Conservation (phyloP, 2,888 invertebrate genomes). For the Xestia xanthographa region DNA sequence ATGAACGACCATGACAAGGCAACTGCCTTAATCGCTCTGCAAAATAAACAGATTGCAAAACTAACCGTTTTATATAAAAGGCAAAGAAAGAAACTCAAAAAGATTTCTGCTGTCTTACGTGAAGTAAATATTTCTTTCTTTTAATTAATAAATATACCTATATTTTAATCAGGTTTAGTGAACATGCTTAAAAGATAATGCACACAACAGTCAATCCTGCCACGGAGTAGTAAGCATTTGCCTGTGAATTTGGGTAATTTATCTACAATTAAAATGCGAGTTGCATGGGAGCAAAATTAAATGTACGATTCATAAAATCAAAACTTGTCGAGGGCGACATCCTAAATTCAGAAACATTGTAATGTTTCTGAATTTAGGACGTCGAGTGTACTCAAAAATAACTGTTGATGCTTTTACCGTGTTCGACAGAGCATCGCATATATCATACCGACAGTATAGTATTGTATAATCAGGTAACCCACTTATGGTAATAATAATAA, state of each 20-base stretch:
- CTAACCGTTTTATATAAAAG: constrained; percentile 1
- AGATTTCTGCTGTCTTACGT: constrained; percentile 25
- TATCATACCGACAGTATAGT: not conserved
- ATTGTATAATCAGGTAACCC: not conserved
- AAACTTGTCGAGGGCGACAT: not conserved
- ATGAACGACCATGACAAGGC: constrained; percentile 15
- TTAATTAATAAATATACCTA: too few species aligned
- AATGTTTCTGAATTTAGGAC: too few species aligned
- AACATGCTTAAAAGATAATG: constrained; percentile 7
- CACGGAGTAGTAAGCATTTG: constrained; percentile 35
- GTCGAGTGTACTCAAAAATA: not conserved
- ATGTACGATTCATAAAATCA: not conserved
- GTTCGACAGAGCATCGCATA: not conserved
- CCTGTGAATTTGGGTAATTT: not conserved
- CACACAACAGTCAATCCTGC: not conserved
- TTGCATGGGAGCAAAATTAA: not conserved
- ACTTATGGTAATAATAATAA: not conserved
- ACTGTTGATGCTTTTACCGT: not conserved
- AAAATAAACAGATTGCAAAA: constrained; percentile 26
- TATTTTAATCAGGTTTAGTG: constrained; percentile 5
- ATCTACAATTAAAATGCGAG: not conserved
- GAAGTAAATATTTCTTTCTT: constrained; percentile 19
- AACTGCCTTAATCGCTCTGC: constrained; percentile 38
- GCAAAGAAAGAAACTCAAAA: constrained; percentile 20
- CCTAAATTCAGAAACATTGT: not conserved